phyloP scores from a whole-genome alignment of 2,888 invertebrate species.

The Caenorhabditis sp. region DNA sequence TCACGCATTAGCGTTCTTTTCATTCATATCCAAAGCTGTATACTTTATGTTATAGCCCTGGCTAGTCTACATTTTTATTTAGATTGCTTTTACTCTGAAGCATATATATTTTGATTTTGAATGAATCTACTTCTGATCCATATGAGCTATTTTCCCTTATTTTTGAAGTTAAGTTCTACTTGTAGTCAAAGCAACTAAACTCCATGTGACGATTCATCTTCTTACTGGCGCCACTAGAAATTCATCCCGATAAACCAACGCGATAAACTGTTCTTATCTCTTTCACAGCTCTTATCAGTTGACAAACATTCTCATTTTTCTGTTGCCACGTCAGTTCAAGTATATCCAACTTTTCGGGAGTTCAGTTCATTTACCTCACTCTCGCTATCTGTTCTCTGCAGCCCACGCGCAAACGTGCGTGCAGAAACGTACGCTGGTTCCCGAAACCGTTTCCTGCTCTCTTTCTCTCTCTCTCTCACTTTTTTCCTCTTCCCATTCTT shows the following conservation, averaged over 20 bases:
- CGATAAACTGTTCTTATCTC: constrained; percentile 31
- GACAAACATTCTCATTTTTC: constrained; percentile 31
- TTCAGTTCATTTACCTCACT: background rate
- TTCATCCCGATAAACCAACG: constrained; percentile 13
- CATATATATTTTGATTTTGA: too few species aligned
- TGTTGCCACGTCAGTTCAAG: constrained; percentile 48
- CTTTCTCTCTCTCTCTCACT: constrained; percentile 6
- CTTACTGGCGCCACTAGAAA: constrained; percentile 10
- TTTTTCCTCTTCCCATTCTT: constrained; percentile 14
- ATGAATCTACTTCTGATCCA: too few species aligned
- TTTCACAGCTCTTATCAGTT: constrained; percentile 46
- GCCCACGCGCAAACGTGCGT: constrained; percentile 45
- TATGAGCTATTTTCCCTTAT: too few species aligned
- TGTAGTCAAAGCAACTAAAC: background rate
- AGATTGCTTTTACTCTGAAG: too few species aligned
- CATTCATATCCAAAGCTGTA: too few species aligned
- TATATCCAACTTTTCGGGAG: constrained; percentile 13
- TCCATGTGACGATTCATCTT: background rate
- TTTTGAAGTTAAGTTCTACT: too few species aligned
- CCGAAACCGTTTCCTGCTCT: constrained; percentile 40
- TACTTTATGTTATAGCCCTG: too few species aligned
- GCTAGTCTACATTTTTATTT: too few species aligned
- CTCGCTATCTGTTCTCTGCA: constrained; percentile 30
- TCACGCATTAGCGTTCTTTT: constrained; percentile 6
- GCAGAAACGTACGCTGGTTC: constrained; percentile 25